phyloP scores from a whole-genome alignment of 2,797 vertebrate genomes.

The Lutjanus campechanus region DNA sequence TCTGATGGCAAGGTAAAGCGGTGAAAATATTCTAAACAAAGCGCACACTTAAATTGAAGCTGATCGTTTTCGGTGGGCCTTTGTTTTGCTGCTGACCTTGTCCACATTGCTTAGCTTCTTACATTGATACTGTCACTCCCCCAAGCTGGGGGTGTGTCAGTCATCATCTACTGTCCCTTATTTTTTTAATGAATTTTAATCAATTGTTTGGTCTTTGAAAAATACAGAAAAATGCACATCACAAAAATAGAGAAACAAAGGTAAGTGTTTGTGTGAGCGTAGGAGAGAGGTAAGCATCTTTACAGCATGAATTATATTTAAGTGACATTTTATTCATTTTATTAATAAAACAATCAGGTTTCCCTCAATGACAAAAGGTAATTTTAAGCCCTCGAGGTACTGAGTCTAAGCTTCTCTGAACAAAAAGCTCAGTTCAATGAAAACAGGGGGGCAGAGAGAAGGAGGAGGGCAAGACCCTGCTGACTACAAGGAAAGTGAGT shows the following conservation, averaged over 20 bases:
- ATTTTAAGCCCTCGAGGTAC: not conserved
- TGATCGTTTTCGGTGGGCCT: no score
- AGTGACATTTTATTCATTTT: not conserved
- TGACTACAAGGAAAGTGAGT: constrained; percentile 21
- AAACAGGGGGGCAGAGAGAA: not conserved
- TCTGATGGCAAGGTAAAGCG: no score
- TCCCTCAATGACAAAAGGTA: not conserved
- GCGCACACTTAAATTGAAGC: no score
- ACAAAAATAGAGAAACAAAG: not conserved
- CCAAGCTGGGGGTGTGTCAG: no score
- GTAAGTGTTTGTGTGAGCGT: not conserved
- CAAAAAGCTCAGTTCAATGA: not conserved
- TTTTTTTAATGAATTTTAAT: no score
- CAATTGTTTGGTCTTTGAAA: not conserved
- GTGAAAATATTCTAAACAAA: no score
- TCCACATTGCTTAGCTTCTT: no score
- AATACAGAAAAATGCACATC: not conserved
- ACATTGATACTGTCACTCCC: no score
- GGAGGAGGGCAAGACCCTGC: not conserved
- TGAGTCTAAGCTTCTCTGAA: not conserved
- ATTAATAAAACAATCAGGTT: not conserved
- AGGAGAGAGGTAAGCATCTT: not conserved
- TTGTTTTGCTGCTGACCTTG: no score
- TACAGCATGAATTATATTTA: not conserved
- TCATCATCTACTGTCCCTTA: no score